Evolutionary conservation across 2,888 invertebrate genomes (phyloP), one percentile per base, ranked within the genome.

Genomic region (Clepsis dumicolana): DNA sequence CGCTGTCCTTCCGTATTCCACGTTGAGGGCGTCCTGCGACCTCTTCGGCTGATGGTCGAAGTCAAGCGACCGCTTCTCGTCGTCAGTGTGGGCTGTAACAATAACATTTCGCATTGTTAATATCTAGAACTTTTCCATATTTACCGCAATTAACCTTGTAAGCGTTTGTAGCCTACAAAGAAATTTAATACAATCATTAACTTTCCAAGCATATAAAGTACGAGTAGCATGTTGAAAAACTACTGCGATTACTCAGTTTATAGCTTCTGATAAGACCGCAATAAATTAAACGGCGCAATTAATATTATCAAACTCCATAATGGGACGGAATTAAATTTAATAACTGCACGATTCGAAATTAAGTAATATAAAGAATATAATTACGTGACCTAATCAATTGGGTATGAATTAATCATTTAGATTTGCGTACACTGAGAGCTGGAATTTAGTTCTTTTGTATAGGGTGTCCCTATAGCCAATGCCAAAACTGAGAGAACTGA

Each of bases 51-150:
- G 94, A 68, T 95, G 95, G 64, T 96, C 95, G 81, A 95, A 94
- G 70, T 95, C 96, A 56, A 96, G 90, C 24, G 96, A 96, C 71
- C 95, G 95, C 70, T 95, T 96, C 82, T 96, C 96, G 73, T 96
- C 96, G 77, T 96, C 96, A 76, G 94, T 94, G 82, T 94, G 94
- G 72, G 94, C 95, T 94, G 88, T 5, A 67, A 67, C 56, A 67
- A 67, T 35, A 62, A 14, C 35, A 56, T 56, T 48, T 21, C 2
- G 18, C 35, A 62, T 62, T 61, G 16, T 59, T 59, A 59, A 59
- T 41, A 16, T 41, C 25, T 2, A 59, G n/a, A 44, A 44, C 16
- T 21, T 16, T 54, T 16, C 18, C 38, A 25, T 69, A 44, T 48
- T 32, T 35, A 65, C 14, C 25, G 7, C 24, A 8, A 44, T 14